phyloP scores from a whole-genome alignment of 2,797 vertebrate species.

The Sandelia bainsii region DNA sequence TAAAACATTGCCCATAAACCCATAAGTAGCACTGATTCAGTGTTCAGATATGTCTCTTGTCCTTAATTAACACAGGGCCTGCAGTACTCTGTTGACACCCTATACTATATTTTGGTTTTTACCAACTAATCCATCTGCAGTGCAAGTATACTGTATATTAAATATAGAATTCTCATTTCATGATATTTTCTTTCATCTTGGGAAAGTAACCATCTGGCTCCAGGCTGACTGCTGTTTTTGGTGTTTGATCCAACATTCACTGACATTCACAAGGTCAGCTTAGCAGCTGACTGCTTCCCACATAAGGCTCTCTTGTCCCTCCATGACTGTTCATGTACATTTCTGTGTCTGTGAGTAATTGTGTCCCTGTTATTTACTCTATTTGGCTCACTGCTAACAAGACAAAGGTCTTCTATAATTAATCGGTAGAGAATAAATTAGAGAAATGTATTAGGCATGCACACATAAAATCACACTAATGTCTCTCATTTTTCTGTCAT shows the following conservation, averaged over 20 bases:
- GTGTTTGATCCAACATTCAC: slow-evolving; percentile 55
- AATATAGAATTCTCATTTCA: background rate
- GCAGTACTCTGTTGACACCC: background rate
- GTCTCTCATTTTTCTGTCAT: background rate
- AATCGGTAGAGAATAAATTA: slow-evolving; percentile 1
- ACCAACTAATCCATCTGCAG: background rate
- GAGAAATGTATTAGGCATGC: background rate
- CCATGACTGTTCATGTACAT: background rate
- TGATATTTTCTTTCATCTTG: slow-evolving; percentile 38
- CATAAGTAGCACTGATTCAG: background rate
- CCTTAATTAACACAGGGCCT: background rate
- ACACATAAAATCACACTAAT: background rate
- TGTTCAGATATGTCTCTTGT: background rate
- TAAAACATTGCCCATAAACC: background rate
- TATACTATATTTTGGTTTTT: background rate
- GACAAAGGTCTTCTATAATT: background rate
- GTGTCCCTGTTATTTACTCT: background rate
- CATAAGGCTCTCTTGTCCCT: slow-evolving; percentile 5
- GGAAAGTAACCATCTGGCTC: slow-evolving; percentile 70
- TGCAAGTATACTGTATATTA: background rate
- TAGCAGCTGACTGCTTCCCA: slow-evolving; percentile 76
- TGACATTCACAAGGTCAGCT: slow-evolving; percentile 66
- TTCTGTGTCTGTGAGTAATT: background rate
- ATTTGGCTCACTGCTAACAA: background rate
- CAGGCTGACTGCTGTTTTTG: slow-evolving; percentile 18